phyloP scores from a whole-genome alignment of 2,113 vertebrate genomes.

The Rattus norvegicus region DNA sequence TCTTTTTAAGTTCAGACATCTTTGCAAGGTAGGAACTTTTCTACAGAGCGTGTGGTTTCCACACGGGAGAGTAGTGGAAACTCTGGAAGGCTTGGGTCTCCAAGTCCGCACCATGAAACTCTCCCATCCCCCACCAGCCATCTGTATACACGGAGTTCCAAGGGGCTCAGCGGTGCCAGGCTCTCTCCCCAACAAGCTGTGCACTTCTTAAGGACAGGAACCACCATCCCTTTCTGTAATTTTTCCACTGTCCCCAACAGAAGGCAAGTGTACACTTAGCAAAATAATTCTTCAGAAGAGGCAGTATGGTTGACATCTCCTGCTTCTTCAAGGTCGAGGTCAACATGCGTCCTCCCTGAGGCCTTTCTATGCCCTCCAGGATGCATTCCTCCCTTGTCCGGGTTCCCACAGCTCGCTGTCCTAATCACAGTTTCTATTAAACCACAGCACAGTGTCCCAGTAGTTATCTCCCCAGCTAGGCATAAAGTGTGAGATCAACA shows the following conservation, averaged over 20 bases:
- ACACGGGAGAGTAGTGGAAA: not conserved
- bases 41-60: not conserved
- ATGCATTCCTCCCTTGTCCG: not conserved
- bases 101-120: not conserved
- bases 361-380: conserved; percentile 17
- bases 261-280: conserved; percentile 9
- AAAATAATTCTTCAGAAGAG: not conserved
- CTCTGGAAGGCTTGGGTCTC: not conserved
- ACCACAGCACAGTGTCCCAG: not conserved
- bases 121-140: not conserved
- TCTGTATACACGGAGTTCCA: conserved; percentile 48
- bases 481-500: not conserved
- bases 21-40: not conserved
- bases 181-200: conserved; percentile 43
- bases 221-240: not conserved
- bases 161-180: not conserved
- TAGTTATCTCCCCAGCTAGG: not conserved
- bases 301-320: not conserved
- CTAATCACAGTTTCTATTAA: not conserved
- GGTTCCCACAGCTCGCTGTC: not conserved
- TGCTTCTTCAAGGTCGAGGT: conserved; percentile 21
- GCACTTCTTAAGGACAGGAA: conserved; percentile 26
- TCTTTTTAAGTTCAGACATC: not conserved
- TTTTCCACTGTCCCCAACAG: not conserved
- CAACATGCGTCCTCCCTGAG: conserved; percentile 6